These are phyloP conservation scores for Drosophila helvetica DNA, from an alignment of 2,888 invertebrate genomes.

Conservation along the genomic window DNA sequence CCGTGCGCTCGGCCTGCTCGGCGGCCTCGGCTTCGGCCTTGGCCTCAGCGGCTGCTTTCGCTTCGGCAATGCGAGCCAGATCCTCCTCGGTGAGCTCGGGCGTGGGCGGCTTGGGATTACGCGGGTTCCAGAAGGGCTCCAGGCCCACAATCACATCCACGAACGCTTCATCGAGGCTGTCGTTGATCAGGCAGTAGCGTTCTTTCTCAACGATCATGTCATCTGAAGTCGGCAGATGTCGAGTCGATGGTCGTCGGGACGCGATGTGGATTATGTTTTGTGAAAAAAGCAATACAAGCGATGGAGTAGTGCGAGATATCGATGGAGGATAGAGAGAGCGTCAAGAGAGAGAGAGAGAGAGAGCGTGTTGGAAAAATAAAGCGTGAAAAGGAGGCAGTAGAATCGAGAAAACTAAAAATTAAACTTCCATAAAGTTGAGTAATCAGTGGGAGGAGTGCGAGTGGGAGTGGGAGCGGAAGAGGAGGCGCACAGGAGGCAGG, in stretches of 20 bases:
- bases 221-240: slow-evolving; percentile 85
- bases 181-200: slow-evolving; percentile 95
- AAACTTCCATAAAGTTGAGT: slow-evolving; percentile 18
- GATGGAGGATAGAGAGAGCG: slow-evolving; percentile 33
- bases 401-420: slow-evolving; percentile 58
- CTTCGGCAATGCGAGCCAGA: slow-evolving; percentile 80
- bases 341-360: slow-evolving; percentile 38
- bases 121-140: slow-evolving; percentile 84
- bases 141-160: slow-evolving; percentile 90
- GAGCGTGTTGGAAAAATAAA: slow-evolving; percentile 59
- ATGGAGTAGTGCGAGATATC: slow-evolving; percentile 44
- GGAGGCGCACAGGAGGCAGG: neutral
- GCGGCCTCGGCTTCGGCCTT: slow-evolving; percentile 72
- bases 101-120: slow-evolving; percentile 84
- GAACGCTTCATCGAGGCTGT: slow-evolving; percentile 97
- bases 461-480: neutral
- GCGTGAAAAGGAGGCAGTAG: slow-evolving; percentile 53
- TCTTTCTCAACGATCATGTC: slow-evolving; percentile 95
- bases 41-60: slow-evolving; percentile 65
- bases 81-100: slow-evolving; percentile 82
- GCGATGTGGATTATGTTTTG: slow-evolving; percentile 49
- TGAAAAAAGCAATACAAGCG: slow-evolving; percentile 61
- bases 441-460: slow-evolving; percentile 3
- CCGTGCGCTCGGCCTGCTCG: slow-evolving; percentile 51
- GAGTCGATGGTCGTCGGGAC: slow-evolving; percentile 2